A percentile compares a stretch with the other conserved stretches of the same genome.
Evolutionary conservation across 1,140 invertebrate species (phyloP).

Genomic region (Drosophila ficusphila): DNA sequence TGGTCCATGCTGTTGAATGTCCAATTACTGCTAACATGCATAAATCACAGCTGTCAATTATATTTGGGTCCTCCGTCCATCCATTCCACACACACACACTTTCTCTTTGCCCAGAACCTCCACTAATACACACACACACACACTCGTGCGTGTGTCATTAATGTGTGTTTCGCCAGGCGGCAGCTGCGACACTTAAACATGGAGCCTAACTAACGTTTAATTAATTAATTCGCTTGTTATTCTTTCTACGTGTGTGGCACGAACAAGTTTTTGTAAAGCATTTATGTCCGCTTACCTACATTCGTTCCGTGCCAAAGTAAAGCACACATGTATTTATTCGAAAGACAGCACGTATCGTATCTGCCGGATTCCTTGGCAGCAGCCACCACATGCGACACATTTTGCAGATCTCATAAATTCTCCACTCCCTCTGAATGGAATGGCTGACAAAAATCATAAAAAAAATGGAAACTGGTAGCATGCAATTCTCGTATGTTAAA

Average conservation of each 20-base stretch:
- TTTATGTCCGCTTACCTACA: slow-evolving; percentile 44
- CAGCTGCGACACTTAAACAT: slow-evolving; percentile 68
- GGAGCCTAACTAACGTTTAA: slow-evolving; percentile 58
- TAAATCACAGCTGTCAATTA: slow-evolving; percentile 74
- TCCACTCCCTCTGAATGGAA: slow-evolving; percentile 13
- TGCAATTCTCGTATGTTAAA: slow-evolving; percentile 26
- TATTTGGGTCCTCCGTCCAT: slow-evolving; percentile 24
- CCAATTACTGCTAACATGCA: slow-evolving; percentile 49
- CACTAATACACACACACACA: too few species aligned
- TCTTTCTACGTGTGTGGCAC: slow-evolving; percentile 54
- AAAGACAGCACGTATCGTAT: slow-evolving; percentile 26
- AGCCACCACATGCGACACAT: slow-evolving; percentile 49
- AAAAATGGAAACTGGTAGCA: slow-evolving; percentile 2
- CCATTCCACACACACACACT: slow-evolving; percentile 3
- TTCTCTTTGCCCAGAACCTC: background rate
- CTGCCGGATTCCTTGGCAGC: slow-evolving; percentile 15
- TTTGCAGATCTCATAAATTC: slow-evolving; percentile 47
- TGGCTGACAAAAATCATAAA: slow-evolving; percentile 20
- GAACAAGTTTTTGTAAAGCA: slow-evolving; percentile 48
- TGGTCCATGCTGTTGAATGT: slow-evolving; percentile 38
- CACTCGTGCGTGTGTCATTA: slow-evolving; percentile 45
- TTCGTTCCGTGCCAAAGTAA: background rate
- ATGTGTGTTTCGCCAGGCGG: slow-evolving; percentile 64
- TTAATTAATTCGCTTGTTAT: slow-evolving; percentile 78
- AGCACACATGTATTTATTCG: slow-evolving; percentile 4